Base-by-base conservation (phyloP, 2,797 vertebrate species). In the Pelochelys cantorii region DNA sequence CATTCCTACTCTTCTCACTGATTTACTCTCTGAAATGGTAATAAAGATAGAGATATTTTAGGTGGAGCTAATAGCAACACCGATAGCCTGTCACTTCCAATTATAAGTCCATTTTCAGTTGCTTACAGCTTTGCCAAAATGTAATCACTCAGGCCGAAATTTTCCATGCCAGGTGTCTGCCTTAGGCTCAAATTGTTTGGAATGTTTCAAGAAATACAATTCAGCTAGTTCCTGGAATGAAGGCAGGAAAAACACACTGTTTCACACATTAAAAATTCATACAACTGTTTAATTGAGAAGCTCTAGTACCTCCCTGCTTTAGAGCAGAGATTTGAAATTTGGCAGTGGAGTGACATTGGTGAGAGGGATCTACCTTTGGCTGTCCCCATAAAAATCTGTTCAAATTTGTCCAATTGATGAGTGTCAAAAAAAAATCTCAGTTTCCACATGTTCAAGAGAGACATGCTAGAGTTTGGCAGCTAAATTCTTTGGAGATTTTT, bases 321-420 rank as follows among this genome's bases (percentile, higher is more conserved):
- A 84, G 71, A 93, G 53, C 4, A 79, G 68, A 81, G 92, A 85
- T 77, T 87, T 55, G 93, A 85, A 90, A 92, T 85, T 9, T 65
- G 81, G 86, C 60, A 90, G 90, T 77, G 90, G 93, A 95, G 85
- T 91, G 89, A 92, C 71, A 92, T 92, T 93, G 92, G 87, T 94
- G 92, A 52, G 84, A 82, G 77, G 4, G 59, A 92, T 78, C 90
- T 83, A 90, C 92, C 94, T 95, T 94, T 90, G 90, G 88, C 89
- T 74, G 83, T 18, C 53, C 60, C 91, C 88, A 90, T 14, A 59
- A 94, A 95, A 95, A 96, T 91, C 92, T 91, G 90, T 89, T 94
- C 93, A 94, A 95, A 83, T 85, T 56, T 83, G 55, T 75, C 89
- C 89, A 95, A 23, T 14, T 84, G 79, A 75, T 87, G 90, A 93